Percentiles rank a stretch among this genome's conserved stretches.
Evolutionary conservation across 2,888 invertebrate species (phyloP).

Genomic region (Andrena bucephala): DNA sequence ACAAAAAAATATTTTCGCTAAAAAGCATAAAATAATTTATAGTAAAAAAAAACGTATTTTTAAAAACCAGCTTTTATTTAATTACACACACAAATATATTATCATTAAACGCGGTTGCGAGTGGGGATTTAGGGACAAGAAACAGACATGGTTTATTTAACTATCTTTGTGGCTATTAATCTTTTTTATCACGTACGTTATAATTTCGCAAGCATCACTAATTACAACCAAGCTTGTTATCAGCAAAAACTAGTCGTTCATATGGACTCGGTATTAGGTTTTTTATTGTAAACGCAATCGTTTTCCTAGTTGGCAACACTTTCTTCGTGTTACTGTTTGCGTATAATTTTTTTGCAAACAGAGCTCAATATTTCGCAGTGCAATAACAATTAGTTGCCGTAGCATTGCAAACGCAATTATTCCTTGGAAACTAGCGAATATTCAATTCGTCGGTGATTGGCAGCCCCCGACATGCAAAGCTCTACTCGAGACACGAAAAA

Average conservation of each 20-base stretch:
- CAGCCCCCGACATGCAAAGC: neutral
- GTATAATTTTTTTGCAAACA: too few species aligned
- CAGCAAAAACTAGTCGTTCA: too few species aligned
- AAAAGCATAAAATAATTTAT: too few species aligned
- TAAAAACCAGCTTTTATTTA: too few species aligned
- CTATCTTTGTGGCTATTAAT: too few species aligned
- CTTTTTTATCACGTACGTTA: neutral
- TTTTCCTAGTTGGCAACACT: too few species aligned
- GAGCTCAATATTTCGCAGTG: neutral
- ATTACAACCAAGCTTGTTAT: neutral
- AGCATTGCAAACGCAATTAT: constrained; percentile 6
- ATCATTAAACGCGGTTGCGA: neutral
- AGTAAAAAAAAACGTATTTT: too few species aligned
- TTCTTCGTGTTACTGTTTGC: too few species aligned
- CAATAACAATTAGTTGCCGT: neutral
- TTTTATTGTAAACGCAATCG: too few species aligned
- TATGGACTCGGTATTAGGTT: too few species aligned
- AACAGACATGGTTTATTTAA: neutral
- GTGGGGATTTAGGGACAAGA: neutral
- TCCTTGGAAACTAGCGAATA: constrained; percentile 16
- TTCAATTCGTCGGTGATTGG: constrained; percentile 19
- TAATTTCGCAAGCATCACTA: neutral
- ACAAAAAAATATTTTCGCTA: too few species aligned
- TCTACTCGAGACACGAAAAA: constrained; percentile 59
- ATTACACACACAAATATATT: too few species aligned